Base-by-base conservation (phyloP, 2,888 invertebrate species). In the Epiblema foenella region DNA sequence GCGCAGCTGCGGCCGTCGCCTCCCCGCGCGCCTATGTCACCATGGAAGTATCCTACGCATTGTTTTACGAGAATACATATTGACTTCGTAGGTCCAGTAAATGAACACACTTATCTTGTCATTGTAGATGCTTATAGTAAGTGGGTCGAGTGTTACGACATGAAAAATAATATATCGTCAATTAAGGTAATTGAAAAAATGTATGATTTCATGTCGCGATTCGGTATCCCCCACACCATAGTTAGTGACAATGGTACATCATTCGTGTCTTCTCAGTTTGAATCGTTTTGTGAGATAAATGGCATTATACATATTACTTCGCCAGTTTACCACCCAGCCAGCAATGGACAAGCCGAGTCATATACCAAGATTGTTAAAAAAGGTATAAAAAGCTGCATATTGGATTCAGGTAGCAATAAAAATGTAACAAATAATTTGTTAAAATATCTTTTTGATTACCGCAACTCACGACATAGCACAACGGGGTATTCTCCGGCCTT, bases 71-170 rank as follows among this genome's bases (percentile, higher is more conserved):
- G 78, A 3, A 9, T 78, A 10, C 79, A 78, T 49, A 12, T 78
- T 0, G 78, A 80, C 59, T 77, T 79, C 62, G 56, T 77, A 17
- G 79, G 77, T 7, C 79, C 76, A 0, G 59, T 79, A 2, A 66
- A 76, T 37, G 49, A 64, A 17, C 64, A 62, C 5, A 67, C 69
- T 49, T 77, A 73, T 59, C 46, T 18, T 24, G 15, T 60, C 7
- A 39, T 39, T 39, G 39, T 39, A 39, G 39, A 39, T 11, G 39
- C 39, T 11, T 39, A 39, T 39, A 39, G n/a, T 15, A 60, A 46
- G 42, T 60, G 59, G 59, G 60, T 60, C 15, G 60, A 60, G 9
- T 60, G 24, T 10, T 60, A 42, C 24, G 42, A 42, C n/a, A 15
- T 60, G 60, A 46, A 24, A 20, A 46, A 42, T n/a, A 46, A 46